Conservation (phyloP, 1,140 invertebrate species). For the Contarinia nasturtii region DNA sequence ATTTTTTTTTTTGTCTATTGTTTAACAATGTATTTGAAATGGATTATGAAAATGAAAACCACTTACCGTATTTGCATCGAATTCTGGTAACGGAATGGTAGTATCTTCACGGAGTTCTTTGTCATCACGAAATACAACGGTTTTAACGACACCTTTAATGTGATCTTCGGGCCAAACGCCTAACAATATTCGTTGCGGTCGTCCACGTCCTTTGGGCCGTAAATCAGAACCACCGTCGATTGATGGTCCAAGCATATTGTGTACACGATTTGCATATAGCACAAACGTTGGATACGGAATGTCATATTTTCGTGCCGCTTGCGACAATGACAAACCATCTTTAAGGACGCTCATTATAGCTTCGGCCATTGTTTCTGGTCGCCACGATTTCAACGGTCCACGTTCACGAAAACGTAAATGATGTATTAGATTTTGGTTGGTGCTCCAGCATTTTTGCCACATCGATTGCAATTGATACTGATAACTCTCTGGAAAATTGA, state of each 20-base stretch:
- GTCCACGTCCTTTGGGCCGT: constrained; percentile 68
- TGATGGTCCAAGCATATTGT: constrained; percentile 82
- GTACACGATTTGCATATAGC: constrained; percentile 79
- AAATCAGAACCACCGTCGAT: constrained; percentile 72
- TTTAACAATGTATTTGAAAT: too few relatives aligned
- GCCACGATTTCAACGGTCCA: constrained; percentile 78
- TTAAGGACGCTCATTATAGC: constrained; percentile 81
- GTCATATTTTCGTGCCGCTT: constrained; percentile 79
- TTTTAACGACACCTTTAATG: constrained; percentile 72
- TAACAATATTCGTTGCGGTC: constrained; percentile 71
- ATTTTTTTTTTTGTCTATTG: too few relatives aligned
- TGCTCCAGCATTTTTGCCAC: constrained; percentile 90
- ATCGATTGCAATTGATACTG: constrained; percentile 83
- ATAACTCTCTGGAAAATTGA: constrained; percentile 66
- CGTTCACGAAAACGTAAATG: constrained; percentile 75
- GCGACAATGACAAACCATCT: constrained; percentile 70
- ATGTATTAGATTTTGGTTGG: constrained; percentile 69
- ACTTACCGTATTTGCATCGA: too few relatives aligned
- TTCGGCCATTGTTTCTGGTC: constrained; percentile 84
- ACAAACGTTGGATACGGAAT: constrained; percentile 88
- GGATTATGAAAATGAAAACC: too few relatives aligned
- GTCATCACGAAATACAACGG: constrained; percentile 74
- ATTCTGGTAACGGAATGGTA: background rate
- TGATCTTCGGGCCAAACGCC: constrained; percentile 85
- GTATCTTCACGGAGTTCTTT: constrained; percentile 50